These are phyloP conservation scores for Nipponia nippon DNA, from an alignment of 2,113 vertebrate genomes.

Conservation along the genomic window DNA sequence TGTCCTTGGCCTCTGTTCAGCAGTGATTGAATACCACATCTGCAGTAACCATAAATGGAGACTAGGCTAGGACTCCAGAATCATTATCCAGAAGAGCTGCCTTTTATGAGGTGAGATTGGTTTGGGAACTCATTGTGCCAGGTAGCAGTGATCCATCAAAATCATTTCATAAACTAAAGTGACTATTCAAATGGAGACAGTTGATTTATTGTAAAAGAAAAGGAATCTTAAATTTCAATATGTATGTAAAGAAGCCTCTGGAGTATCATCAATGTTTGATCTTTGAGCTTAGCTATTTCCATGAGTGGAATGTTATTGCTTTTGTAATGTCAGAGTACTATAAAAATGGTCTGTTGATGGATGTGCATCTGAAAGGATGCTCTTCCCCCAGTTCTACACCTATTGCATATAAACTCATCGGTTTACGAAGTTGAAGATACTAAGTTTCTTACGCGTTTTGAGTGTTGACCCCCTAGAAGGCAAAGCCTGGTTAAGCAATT, in stretches of 20 bases:
- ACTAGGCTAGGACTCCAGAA: not conserved
- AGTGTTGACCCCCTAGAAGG: not conserved
- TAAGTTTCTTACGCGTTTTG: not conserved
- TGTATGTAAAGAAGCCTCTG: slow-evolving; percentile 1
- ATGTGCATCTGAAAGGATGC: not conserved
- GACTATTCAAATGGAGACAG: not conserved
- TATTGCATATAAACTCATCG: not conserved
- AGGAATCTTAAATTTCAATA: not conserved
- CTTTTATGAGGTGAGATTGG: not conserved
- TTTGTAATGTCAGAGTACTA: not conserved
- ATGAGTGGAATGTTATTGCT: not conserved
- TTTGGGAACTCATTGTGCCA: not conserved
- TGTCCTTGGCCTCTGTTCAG: not conserved
- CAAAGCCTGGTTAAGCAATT: not conserved
- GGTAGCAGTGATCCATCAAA: not conserved
- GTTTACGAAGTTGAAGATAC: not conserved
- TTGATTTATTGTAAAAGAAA: slow-evolving; percentile 3
- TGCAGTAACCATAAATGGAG: not conserved
- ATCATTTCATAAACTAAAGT: not conserved
- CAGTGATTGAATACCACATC: not conserved
- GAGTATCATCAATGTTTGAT: not conserved
- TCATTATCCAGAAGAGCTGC: not conserved
- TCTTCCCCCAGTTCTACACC: not conserved
- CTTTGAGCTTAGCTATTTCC: slow-evolving; percentile 4
- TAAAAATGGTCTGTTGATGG: not conserved